Evolutionary conservation across 2,797 vertebrate genomes (phyloP), one percentile per base, ranked within the genome.

Genomic region (Hemitrygon akajei): DNA sequence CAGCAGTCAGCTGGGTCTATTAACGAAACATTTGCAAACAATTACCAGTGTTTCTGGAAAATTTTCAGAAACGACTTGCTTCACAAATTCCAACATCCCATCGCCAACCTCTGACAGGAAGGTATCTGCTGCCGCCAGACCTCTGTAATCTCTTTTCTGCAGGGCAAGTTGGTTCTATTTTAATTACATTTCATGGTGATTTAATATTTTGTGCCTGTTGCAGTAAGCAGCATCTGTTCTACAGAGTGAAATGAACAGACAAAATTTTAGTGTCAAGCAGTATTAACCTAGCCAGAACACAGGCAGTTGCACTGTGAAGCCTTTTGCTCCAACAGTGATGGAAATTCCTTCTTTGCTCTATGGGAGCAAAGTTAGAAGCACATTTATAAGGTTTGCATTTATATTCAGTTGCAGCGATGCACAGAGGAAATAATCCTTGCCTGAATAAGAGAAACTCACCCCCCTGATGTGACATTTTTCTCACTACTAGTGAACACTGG

Each of bases 381-480:
- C 58, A 89, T 89, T 89, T 89, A 37, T 89, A 66, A 89, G 40
- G 30, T n/a, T 20, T 20, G 6, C 10, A 66, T n/a, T 30, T 34
- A 89, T 34, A 20, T 47, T 47, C 47, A 25, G 34, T 34, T 34
- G 34, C 60, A 89, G 30, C n/a, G 66, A 37, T 18, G 34, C 16
- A 89, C n/a, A 89, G 86, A 66, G 82, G 82, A 60, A 58, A 86
- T 86, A 34, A 89, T 69, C n/a, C 86, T 37, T 14, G 18, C 63
- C 58, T 16, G 18, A 71, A 63, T 6, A 89, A 89, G n/a, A 89
- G 30, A 89, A 89, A 11, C n/a, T 37, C 86, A 9, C 18, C 20
- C 18, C 7, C 22, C 82, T 22, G 14, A 2, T 10, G 11, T 69
- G n/a, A 34, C 25, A 82, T 66, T 18, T 66, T 69, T 89, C 20